phyloP scores from a whole-genome alignment of 2,888 invertebrate species.

The Eupithecia insigniata region DNA sequence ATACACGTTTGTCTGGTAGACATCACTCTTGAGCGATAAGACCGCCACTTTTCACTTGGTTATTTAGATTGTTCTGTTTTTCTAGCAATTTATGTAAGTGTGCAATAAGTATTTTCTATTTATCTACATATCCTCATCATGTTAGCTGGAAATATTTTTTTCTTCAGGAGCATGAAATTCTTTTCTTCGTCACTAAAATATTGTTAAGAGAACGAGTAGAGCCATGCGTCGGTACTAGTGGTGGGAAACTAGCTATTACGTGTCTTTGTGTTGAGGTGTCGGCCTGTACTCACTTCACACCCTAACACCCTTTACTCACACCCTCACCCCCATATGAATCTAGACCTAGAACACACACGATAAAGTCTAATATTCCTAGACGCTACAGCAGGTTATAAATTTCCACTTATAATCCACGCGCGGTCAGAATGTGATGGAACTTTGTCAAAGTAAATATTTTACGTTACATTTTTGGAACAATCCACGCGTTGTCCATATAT shows the following conservation, averaged over 20 bases:
- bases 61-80: too few relatives aligned
- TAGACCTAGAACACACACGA: constrained; percentile 9
- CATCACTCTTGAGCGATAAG: too few relatives aligned
- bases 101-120: too few relatives aligned
- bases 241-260: constrained; percentile 74
- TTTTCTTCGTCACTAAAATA: neutral
- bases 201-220: constrained; percentile 35
- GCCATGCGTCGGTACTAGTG: constrained; percentile 54
- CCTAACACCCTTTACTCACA: constrained; percentile 36
- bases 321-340: neutral
- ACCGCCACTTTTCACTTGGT: too few relatives aligned
- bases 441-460: neutral
- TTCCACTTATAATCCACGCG: neutral
- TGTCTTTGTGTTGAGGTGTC: constrained; percentile 80
- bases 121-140: neutral
- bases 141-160: neutral
- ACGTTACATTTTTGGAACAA: neutral
- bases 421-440: neutral
- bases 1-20: too few relatives aligned
- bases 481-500: neutral
- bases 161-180: neutral
- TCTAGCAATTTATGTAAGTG: too few relatives aligned
- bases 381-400: neutral
- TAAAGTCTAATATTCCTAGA: constrained; percentile 28
- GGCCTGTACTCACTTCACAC: constrained; percentile 64